These are phyloP conservation scores for Squalus acanthias DNA, from an alignment of 2,797 vertebrate genomes.

Conservation along the genomic window DNA sequence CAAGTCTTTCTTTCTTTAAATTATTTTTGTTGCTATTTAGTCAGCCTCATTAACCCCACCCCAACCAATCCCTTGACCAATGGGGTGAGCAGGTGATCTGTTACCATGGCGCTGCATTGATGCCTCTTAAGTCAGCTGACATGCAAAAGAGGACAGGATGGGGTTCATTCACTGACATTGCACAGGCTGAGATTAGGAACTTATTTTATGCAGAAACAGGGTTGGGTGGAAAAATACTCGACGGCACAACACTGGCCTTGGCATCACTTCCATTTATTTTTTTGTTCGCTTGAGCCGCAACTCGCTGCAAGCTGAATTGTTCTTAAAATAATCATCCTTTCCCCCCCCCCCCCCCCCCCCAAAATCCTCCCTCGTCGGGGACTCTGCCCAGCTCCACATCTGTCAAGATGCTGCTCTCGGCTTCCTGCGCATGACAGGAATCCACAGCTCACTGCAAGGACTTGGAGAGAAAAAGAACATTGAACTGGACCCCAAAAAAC, in stretches of 20 bases:
- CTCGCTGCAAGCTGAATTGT: conserved; percentile 6
- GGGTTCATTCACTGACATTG: not conserved
- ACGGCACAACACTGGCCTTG: not conserved
- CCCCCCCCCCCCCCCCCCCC: too few species aligned
- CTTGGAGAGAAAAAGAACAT: not conserved
- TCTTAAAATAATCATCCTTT: not conserved
- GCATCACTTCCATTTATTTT: not conserved
- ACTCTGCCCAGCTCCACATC: not conserved
- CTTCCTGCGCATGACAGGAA: not conserved
- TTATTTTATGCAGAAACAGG: not conserved
- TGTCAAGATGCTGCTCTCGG: not conserved
- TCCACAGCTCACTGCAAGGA: not conserved
- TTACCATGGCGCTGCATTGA: not conserved
- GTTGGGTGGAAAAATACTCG: not conserved
- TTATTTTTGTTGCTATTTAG: not conserved
- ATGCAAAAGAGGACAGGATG: not conserved
- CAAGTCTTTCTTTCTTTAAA: too few species aligned
- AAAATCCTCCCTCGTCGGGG: not conserved
- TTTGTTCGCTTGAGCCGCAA: not conserved
- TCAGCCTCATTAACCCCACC: not conserved
- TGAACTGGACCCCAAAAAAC: not conserved
- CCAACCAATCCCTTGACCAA: not conserved
- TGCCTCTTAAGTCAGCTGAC: too few species aligned
- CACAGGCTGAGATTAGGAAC: not conserved
- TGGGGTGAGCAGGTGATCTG: not conserved